A percentile compares a stretch with the other conserved stretches of the same genome.
These are phyloP conservation scores for Plagiodera versicolora DNA, from an alignment of 2,888 invertebrate species.

Conservation along the genomic window DNA sequence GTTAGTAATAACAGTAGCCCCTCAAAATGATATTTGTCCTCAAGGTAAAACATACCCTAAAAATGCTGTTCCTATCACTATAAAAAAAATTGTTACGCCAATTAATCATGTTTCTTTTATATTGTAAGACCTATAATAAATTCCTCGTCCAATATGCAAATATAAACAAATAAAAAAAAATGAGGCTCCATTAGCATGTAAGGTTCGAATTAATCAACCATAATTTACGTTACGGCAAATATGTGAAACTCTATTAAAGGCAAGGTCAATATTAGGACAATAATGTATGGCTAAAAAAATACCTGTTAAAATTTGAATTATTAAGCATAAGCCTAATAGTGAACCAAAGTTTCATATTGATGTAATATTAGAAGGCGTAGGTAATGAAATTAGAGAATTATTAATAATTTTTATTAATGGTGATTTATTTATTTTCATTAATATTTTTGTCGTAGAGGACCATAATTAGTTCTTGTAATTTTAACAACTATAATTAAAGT, in stretches of 20 bases:
- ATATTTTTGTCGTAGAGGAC: constrained; percentile 57
- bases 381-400: constrained; percentile 62
- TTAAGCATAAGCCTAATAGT: constrained; percentile 64
- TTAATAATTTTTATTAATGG: constrained; percentile 63
- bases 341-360: constrained; percentile 72
- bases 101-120: constrained; percentile 64
- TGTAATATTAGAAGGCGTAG: constrained; percentile 64
- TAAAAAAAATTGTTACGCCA: constrained; percentile 67
- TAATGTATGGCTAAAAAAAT: constrained; percentile 73
- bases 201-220: constrained; percentile 66
- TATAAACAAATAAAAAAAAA: constrained; percentile 74
- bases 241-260: constrained; percentile 68
- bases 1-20: constrained; percentile 67
- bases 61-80: constrained; percentile 73
- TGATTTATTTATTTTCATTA: constrained; percentile 58
- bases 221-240: constrained; percentile 72
- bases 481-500: constrained; percentile 62
- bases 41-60: constrained; percentile 78
- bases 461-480: constrained; percentile 61
- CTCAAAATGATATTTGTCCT: constrained; percentile 82
- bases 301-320: constrained; percentile 69
- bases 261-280: constrained; percentile 63
- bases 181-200: constrained; percentile 73
- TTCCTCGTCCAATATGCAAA: constrained; percentile 68
- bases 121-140: constrained; percentile 57